Evolutionary conservation across 2,113 vertebrate species (phyloP).

Genomic region (Boleophthalmus pectinirostris): DNA sequence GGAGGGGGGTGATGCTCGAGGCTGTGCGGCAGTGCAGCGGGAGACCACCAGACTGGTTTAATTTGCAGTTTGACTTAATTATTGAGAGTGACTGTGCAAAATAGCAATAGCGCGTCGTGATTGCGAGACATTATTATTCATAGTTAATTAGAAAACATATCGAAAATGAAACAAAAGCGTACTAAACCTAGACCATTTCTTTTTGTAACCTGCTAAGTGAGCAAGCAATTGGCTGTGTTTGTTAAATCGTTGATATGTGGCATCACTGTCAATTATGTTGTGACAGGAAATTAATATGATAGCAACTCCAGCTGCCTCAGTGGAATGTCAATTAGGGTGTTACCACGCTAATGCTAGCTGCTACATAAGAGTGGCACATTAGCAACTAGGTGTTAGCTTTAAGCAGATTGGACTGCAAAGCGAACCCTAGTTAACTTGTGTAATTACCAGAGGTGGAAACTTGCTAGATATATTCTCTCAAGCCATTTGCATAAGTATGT

Average conservation of each 20-base stretch:
- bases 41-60: constrained; percentile 56
- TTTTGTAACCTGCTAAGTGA: constrained; percentile 9
- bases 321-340: constrained; percentile 1
- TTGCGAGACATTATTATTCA: constrained; percentile 42
- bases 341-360: neutral
- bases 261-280: constrained; percentile 9
- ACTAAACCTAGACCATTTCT: constrained; percentile 1
- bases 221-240: constrained; percentile 6
- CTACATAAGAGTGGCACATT: constrained; percentile 5
- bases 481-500: neutral
- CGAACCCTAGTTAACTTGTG: neutral
- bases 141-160: constrained; percentile 45
- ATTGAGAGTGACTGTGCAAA: constrained; percentile 44
- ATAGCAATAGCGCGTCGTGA: constrained; percentile 39
- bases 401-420: neutral
- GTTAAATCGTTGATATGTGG: constrained; percentile 4
- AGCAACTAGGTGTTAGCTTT: constrained; percentile 8
- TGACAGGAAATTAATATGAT: constrained; percentile 12
- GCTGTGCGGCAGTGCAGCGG: constrained; percentile 44
- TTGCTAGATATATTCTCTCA: neutral
- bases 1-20: constrained; percentile 29
- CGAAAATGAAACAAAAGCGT: constrained; percentile 25
- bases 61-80: constrained; percentile 63
- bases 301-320: neutral
- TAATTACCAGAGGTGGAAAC: constrained; percentile 4